These are phyloP conservation scores for Theropithecus gelada DNA, from an alignment of 2,113 vertebrate genomes.

Conservation along the genomic window DNA sequence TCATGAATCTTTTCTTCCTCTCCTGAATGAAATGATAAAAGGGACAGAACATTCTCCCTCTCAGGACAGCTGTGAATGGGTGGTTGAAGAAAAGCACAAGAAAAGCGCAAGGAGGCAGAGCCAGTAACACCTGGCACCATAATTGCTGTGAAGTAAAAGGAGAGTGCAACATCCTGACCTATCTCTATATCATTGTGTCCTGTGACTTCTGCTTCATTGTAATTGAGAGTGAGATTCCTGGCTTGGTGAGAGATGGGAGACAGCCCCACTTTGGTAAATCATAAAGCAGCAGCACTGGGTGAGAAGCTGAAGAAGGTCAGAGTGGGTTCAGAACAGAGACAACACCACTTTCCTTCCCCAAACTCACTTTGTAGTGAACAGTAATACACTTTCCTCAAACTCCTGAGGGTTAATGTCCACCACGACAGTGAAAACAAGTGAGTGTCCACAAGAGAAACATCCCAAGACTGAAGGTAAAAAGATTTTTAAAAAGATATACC, in stretches of 20 bases:
- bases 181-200: neutral
- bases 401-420: neutral
- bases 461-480: neutral
- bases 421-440: neutral
- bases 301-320: neutral
- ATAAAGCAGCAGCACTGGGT: too few relatives aligned
- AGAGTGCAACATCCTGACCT: neutral
- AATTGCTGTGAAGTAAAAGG: neutral
- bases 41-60: neutral
- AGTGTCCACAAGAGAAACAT: neutral
- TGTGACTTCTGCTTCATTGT: neutral
- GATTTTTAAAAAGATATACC: neutral
- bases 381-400: neutral
- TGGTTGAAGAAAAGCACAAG: neutral
- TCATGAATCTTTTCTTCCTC: neutral
- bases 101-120: neutral
- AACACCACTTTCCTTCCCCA: too few relatives aligned
- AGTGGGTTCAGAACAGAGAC: neutral
- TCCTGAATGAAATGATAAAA: constrained; percentile 4
- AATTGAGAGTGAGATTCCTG: neutral
- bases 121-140: neutral
- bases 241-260: neutral
- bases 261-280: neutral
- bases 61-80: neutral
- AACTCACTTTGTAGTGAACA: neutral